Conservation (phyloP, 2,888 invertebrate genomes). For the Ormyrus thymus region DNA sequence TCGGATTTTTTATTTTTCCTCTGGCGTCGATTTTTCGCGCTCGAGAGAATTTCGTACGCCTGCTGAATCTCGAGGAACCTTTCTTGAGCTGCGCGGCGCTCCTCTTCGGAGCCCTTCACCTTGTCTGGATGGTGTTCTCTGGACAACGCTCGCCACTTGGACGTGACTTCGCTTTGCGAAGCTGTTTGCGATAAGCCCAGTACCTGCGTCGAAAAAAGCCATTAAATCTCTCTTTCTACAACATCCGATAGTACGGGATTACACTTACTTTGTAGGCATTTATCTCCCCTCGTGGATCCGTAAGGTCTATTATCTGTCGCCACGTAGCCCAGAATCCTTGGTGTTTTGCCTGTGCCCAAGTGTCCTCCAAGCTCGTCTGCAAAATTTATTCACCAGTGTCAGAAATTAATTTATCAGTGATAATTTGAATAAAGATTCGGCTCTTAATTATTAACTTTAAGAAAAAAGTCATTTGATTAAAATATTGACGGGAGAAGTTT, state of each 20-base stretch:
- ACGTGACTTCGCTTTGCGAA: constrained; percentile 89
- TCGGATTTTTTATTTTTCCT: constrained; percentile 83
- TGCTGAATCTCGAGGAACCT: constrained; percentile 95
- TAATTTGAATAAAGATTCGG: too few relatives aligned
- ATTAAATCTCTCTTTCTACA: constrained; percentile 6
- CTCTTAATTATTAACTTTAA: too few relatives aligned
- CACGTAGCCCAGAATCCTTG: constrained; percentile 90
- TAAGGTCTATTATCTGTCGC: constrained; percentile 88
- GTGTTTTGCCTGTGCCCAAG: constrained; percentile 86
- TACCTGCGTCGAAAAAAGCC: constrained; percentile 75
- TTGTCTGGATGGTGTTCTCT: constrained; percentile 95
- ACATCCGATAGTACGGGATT: neutral
- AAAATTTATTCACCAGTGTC: too few relatives aligned
- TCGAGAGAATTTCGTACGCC: constrained; percentile 92
- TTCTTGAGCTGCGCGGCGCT: constrained; percentile 85
- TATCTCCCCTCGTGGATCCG: constrained; percentile 93
- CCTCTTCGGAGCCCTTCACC: constrained; percentile 83
- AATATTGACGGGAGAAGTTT: too few relatives aligned
- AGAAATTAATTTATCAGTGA: too few relatives aligned
- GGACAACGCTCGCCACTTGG: constrained; percentile 87
- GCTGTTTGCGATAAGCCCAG: constrained; percentile 87
- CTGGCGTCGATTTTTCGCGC: constrained; percentile 85
- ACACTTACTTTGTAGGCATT: constrained; percentile 86
- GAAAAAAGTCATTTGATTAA: too few relatives aligned
- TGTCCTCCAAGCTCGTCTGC: constrained; percentile 78